Percentiles rank a stretch among this genome's conserved stretches.
phyloP scores from a whole-genome alignment of 2,888 invertebrate species.

The Lithophane socia region DNA sequence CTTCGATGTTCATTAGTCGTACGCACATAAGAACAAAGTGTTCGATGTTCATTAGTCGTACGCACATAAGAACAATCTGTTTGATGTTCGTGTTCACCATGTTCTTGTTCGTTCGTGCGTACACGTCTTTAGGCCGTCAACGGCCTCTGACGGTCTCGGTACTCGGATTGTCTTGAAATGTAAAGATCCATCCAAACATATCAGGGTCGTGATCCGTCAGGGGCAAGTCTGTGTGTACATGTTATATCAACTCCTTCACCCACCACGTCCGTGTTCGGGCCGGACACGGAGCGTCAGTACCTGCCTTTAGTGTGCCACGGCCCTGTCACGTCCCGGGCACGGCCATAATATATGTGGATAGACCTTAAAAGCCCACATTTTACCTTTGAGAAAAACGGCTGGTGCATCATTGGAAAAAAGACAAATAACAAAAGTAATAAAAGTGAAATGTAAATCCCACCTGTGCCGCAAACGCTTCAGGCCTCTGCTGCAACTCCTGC shows the following conservation, averaged over 20 bases:
- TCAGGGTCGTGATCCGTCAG: neutral
- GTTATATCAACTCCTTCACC: neutral
- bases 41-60: too few species aligned
- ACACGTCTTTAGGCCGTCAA: too few species aligned
- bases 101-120: too few species aligned
- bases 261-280: neutral
- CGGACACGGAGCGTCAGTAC: neutral
- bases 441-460: conserved; percentile 58
- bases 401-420: neutral
- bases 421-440: neutral
- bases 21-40: too few species aligned
- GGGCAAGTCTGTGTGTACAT: neutral
- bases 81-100: too few species aligned
- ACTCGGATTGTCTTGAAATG: neutral
- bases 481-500: conserved; percentile 80
- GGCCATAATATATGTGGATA: neutral
- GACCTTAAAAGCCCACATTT: neutral
- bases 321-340: neutral
- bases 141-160: neutral
- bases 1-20: too few species aligned
- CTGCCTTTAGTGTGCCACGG: neutral
- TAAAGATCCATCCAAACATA: neutral
- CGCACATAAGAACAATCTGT: too few species aligned
- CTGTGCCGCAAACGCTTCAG: conserved; percentile 78
- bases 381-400: neutral